Conservation (phyloP, 2,797 vertebrate species). For the Silurus lanzhouensis region DNA sequence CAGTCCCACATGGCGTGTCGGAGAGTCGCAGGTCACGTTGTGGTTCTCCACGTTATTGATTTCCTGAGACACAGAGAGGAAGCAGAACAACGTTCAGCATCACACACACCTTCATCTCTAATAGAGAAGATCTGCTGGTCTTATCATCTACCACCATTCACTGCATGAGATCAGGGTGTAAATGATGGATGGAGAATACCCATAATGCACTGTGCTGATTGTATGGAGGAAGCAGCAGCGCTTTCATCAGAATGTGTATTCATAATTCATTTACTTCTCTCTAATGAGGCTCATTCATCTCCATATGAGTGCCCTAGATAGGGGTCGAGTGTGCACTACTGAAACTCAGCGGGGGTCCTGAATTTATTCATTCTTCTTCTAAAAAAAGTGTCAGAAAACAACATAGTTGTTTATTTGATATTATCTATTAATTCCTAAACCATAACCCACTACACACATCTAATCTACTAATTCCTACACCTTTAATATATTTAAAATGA, state of each 20-base stretch:
- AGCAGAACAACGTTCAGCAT: not conserved
- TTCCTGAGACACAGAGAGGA: not conserved
- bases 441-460: not conserved
- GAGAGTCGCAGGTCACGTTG: not conserved
- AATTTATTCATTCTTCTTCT: no score
- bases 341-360: no score
- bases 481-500: no score
- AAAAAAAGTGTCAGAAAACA: not conserved
- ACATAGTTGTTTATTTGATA: not conserved
- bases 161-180: constrained; percentile 8
- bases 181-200: not conserved
- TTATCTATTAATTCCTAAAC: not conserved
- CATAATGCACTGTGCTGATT: not conserved
- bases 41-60: not conserved
- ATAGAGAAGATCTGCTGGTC: not conserved
- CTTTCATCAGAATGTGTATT: not conserved
- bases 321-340: not conserved
- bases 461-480: not conserved
- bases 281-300: not conserved
- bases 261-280: constrained; percentile 4
- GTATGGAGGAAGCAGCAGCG: not conserved
- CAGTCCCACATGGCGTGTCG: not conserved
- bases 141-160: constrained; percentile 4
- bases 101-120: not conserved
- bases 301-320: constrained; percentile 9